phyloP scores from a whole-genome alignment of 2,888 invertebrate species.

The Caenorhabditis sp. region DNA sequence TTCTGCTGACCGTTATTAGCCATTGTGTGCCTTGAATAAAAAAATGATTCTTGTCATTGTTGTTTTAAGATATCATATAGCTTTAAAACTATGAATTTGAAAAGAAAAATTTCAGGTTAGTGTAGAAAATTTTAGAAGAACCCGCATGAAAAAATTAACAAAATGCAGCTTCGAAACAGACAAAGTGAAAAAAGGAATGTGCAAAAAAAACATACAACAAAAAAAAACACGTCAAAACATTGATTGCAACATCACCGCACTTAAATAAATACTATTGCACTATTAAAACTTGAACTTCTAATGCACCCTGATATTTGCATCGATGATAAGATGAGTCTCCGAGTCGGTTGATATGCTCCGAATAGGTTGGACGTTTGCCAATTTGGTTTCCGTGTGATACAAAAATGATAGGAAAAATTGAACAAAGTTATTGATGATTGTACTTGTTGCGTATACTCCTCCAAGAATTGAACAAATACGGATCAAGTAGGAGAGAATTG shows the following conservation, averaged over 20 bases:
- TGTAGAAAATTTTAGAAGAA: conserved; percentile 10
- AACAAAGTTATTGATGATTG: conserved; percentile 44
- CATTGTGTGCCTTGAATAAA: background rate
- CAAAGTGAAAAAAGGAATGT: background rate
- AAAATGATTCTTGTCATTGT: no score
- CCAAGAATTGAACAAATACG: conserved; percentile 89
- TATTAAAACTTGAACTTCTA: conserved; percentile 10
- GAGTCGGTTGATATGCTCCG: conserved; percentile 13
- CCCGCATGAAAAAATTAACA: conserved; percentile 4
- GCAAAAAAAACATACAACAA: background rate
- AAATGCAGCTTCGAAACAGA: conserved; percentile 7
- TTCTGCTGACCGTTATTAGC: conserved; percentile 2
- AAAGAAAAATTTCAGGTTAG: no score
- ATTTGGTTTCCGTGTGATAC: conserved; percentile 7
- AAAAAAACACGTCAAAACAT: background rate
- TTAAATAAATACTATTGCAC: background rate
- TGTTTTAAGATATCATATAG: no score
- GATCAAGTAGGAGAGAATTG: conserved; percentile 80
- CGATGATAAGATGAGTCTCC: conserved; percentile 16
- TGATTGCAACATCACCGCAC: conserved; percentile 6
- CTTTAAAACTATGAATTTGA: no score
- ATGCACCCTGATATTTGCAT: conserved; percentile 42
- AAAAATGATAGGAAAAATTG: conserved; percentile 33
- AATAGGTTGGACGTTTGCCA: background rate
- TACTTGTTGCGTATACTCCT: conserved; percentile 85